A percentile compares a stretch with the other conserved stretches of the same genome.
Evolutionary conservation across 2,113 vertebrate species (phyloP).

Genomic region (Apteryx owenii): DNA sequence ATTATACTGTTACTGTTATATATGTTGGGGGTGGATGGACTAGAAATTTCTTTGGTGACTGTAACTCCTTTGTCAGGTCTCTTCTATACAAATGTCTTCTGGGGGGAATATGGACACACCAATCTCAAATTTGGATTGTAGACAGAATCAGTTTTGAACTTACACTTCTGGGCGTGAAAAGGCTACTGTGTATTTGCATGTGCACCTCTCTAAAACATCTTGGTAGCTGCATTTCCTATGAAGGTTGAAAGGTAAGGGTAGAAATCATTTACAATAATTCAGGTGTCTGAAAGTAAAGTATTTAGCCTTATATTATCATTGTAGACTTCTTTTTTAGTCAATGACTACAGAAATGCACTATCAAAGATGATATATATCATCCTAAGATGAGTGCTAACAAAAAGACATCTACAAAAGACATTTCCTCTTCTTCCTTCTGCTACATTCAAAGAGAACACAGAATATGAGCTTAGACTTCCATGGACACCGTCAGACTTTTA

Average conservation of each 20-base stretch:
- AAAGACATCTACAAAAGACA: background rate
- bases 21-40: background rate
- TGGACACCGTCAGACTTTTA: background rate
- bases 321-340: background rate
- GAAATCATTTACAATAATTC: background rate
- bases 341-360: background rate
- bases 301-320: background rate
- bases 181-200: background rate
- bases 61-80: background rate
- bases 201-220: background rate
- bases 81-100: background rate
- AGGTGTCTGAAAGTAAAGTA: background rate
- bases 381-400: background rate
- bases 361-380: background rate
- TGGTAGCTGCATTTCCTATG: rapidly evolving
- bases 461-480: background rate
- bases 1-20: background rate
- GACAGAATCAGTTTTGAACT: background rate
- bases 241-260: background rate
- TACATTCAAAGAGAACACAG: background rate
- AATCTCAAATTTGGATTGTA: background rate
- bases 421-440: background rate
- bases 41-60: background rate
- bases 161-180: background rate
- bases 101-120: background rate